Base-by-base conservation (phyloP, 1,140 invertebrate genomes). In the Brachionus manjavacas region DNA sequence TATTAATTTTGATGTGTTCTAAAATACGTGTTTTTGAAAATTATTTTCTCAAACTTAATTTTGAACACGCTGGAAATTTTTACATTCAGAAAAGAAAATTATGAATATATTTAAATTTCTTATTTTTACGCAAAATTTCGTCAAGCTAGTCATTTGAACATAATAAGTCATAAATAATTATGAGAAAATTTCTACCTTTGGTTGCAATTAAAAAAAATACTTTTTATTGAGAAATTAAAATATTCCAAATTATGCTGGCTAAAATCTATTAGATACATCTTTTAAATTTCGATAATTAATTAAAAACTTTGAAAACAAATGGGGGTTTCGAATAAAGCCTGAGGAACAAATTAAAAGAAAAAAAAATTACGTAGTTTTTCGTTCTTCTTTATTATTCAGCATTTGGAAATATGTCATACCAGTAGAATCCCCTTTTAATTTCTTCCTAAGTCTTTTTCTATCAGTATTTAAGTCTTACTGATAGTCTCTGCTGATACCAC, bases 21-120 rank as follows among this genome's bases (percentile, higher is more conserved):
- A 52, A 8, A 60, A 60, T 60, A 60, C 52, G 52, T 60, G 52
- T 60, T 23, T 20, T 8, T 16, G 0, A 23, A 23, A 9, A n/a
- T 39, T 9, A 12, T n/a, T 31, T 76, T 76, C 28, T 49, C 1
- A 28, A 52, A 20, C 46, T 49, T 25, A 28, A 49, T 76, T 76
- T 76, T 28, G 43, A 76, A 76, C 72, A 76, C 72, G 72, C 41
- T 76, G 72, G 72, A 76, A 35, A 11, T 76, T 76, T 49, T 35
- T 43, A 23, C n/a, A 76, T 76, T 76, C 12, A 2, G 2, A 49
- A 74, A 74, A n/a, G n/a, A 74, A 74, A 74, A 39, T 31, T 31
- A 68, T 68, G 25, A 68, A 25, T 70, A 31, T 70, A 39, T 74
- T 46, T 76, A 23, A 52, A 23, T 0, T 20, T 60, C 20, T 20